Evolutionary conservation across 2,888 invertebrate species (phyloP).

Genomic region (Ectemnius lituratus): DNA sequence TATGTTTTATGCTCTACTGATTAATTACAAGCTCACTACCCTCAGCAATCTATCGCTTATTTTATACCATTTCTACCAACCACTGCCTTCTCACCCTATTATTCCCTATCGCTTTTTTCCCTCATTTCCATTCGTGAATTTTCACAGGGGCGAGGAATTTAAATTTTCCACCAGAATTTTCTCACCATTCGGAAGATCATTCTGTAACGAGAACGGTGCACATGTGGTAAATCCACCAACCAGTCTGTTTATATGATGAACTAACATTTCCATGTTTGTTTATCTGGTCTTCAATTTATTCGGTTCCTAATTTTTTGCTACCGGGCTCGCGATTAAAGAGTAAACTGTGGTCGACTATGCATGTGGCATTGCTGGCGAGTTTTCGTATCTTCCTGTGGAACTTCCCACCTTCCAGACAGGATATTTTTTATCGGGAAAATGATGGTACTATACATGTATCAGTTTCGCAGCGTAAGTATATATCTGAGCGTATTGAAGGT

Average conservation of each 20-base stretch:
- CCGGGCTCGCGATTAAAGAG: neutral
- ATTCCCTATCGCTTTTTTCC: neutral
- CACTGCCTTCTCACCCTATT: neutral
- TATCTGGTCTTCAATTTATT: neutral
- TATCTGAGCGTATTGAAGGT: neutral
- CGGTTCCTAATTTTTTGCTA: too few species aligned
- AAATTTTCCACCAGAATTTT: too few species aligned
- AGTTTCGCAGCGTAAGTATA: too few species aligned
- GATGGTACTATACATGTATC: too few species aligned
- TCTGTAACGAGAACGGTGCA: too few species aligned
- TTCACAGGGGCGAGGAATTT: neutral
- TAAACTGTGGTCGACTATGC: neutral
- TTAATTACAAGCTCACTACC: constrained; percentile 54
- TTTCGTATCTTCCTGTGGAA: neutral
- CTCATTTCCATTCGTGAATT: neutral
- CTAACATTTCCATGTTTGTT: neutral
- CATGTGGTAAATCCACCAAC: too few species aligned
- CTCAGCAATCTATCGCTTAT: constrained; percentile 3
- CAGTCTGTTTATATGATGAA: too few species aligned
- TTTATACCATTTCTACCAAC: neutral
- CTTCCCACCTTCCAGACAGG: neutral
- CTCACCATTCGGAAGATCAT: too few species aligned
- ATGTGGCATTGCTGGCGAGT: neutral
- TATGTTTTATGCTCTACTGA: constrained; percentile 20
- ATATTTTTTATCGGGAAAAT: too few species aligned